Evolutionary conservation across 2,113 vertebrate genomes (phyloP).

Genomic region (Mustela nigripes): DNA sequence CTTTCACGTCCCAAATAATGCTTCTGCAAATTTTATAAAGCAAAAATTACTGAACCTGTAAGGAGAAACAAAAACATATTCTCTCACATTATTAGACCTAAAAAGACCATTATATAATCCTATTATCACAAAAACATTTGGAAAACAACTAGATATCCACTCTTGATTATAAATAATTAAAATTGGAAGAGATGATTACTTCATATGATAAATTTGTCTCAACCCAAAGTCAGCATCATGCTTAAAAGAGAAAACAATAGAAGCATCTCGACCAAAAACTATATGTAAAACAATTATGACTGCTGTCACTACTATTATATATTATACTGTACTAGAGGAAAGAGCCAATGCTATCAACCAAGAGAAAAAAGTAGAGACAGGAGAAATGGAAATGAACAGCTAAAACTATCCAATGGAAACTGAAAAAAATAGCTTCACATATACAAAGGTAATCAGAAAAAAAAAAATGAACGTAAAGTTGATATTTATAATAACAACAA

Average conservation of each 20-base stretch:
- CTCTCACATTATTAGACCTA: background rate
- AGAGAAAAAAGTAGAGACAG: background rate
- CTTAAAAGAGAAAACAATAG: constrained; percentile 6
- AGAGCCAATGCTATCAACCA: background rate
- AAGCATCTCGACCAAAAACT: constrained; percentile 24
- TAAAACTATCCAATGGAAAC: background rate
- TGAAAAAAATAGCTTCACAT: background rate
- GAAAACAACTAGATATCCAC: background rate
- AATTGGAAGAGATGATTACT: background rate
- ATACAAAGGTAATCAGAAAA: background rate
- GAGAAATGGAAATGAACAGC: background rate
- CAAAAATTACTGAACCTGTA: background rate
- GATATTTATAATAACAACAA: background rate
- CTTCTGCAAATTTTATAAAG: background rate
- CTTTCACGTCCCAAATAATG: constrained; percentile 31
- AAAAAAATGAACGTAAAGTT: background rate
- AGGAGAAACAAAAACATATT: constrained; percentile 15
- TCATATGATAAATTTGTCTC: constrained; percentile 16
- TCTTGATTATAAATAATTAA: constrained; percentile 49
- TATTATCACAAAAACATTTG: background rate
- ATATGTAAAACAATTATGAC: background rate
- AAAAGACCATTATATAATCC: background rate
- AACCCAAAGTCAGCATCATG: background rate
- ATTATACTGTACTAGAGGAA: background rate
- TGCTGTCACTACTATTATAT: background rate